Evolutionary conservation across 1,140 invertebrate species (phyloP), one percentile per base, ranked within the genome.

Genomic region (Camponotus floridanus): DNA sequence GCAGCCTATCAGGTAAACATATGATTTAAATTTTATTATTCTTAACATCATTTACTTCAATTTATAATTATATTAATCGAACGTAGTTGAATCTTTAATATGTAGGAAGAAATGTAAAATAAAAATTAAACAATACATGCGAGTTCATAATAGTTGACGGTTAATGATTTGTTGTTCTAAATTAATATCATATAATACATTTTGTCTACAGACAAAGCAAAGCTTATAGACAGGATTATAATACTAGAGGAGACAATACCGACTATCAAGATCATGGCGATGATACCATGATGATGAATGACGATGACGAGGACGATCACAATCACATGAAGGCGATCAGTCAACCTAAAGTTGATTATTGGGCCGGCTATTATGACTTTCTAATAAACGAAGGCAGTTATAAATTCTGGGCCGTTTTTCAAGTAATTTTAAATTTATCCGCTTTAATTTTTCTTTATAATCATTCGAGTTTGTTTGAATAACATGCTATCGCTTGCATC

Each of bases 341-440:
- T 71, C 92, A 95, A 85, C 85, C 93, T 9, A 96, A 96, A 91
- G 91, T 92, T 15, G 97, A 98, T 92, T 96, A 97, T 13, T 97
- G 97, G 96, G 96, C 96, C 15, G 97, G 97, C 0, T 98, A 98
- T 92, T 98, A 98, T 91, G 97, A 98, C 93, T 98, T 98, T 92
- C 95, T 98, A 61, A 97, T 98, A 87, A 98, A 97, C 86, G 97
- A 98, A 92, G 97, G 97, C 0, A 98, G 97, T 21, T 98, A 98
- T 93, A 98, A 98, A 92, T 98, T 98, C 91, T 98, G 97, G 97
- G 97, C 97, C 15, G 97, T 96, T 11, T 98, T 98, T 94, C 97
- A 98, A 95, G 97, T 97, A 94, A 93, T 61, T 88, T 13, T 1
- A 3, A 15, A 67, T 15, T 67, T 11, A 33, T 31, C 2, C n/a